Conservation (phyloP, 1,140 invertebrate species). For the Drosophila sulfurigaster region DNA sequence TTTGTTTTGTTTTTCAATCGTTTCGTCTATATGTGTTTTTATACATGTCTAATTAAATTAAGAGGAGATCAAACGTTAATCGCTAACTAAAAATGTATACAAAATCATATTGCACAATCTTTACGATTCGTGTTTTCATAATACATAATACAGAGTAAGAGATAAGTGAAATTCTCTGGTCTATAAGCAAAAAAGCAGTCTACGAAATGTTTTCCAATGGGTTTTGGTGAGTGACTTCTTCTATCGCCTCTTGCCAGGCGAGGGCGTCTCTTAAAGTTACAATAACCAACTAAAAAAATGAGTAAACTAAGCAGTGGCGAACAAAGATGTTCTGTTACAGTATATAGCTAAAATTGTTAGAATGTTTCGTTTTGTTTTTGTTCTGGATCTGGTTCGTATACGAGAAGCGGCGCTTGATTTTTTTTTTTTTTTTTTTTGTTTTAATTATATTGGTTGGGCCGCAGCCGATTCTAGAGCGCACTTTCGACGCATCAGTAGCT, state of each 20-base stretch:
- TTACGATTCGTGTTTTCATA: constrained; percentile 63
- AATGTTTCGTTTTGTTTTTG: constrained; percentile 42
- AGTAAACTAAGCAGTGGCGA: constrained; percentile 42
- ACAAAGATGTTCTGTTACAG: constrained; percentile 32
- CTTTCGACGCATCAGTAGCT: constrained; percentile 81
- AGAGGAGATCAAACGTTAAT: constrained; percentile 76
- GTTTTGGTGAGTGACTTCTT: constrained; percentile 69
- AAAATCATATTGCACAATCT: constrained; percentile 76
- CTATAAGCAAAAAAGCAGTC: constrained; percentile 71
- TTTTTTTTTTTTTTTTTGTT: too few relatives aligned
- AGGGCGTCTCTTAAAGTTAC: constrained; percentile 36
- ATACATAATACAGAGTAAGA: constrained; percentile 39
- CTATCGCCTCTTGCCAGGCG: constrained; percentile 22
- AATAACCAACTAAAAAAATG: constrained; percentile 27
- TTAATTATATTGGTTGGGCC: constrained; percentile 13
- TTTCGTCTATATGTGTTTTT: constrained; percentile 28
- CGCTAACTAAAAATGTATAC: constrained; percentile 60
- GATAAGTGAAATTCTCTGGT: constrained; percentile 52
- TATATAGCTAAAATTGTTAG: constrained; percentile 43
- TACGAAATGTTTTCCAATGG: constrained; percentile 69
- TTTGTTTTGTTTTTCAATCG: constrained; percentile 13
- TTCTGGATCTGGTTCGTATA: constrained; percentile 50
- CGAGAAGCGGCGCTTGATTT: constrained; percentile 21
- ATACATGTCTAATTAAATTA: constrained; percentile 69
- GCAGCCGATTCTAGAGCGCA: constrained; percentile 59